Evolutionary conservation across 2,113 vertebrate species (phyloP).

Genomic region (Circaetus gallicus): DNA sequence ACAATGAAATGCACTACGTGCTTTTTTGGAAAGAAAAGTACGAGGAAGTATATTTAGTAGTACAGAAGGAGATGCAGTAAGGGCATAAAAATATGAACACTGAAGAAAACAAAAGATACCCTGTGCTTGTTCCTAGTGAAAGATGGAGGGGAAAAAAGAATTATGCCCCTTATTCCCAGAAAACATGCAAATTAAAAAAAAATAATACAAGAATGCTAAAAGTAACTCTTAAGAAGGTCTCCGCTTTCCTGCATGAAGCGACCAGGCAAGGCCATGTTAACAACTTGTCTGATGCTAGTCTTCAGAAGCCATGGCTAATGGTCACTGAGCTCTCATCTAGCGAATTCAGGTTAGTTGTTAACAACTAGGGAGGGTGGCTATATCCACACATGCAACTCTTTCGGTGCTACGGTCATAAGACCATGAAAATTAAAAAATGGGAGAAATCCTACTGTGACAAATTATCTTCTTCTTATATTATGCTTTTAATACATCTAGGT

Average conservation of each 20-base stretch:
- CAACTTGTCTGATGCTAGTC: neutral
- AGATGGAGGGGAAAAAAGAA: neutral
- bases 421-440: neutral
- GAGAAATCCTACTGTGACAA: neutral
- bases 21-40: neutral
- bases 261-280: neutral
- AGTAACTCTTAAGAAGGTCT: neutral
- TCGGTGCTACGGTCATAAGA: neutral
- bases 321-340: neutral
- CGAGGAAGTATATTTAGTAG: neutral
- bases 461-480: neutral
- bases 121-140: neutral
- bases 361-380: neutral
- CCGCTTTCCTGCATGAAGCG: neutral
- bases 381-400: neutral
- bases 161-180: neutral
- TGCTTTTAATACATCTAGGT: neutral
- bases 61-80: neutral
- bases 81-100: neutral
- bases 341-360: neutral
- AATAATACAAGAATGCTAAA: neutral
- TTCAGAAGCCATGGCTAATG: neutral
- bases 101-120: neutral
- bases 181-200: neutral
- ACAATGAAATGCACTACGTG: neutral